Evolutionary conservation across 2,797 vertebrate species (phyloP).

Genomic region (Percopsis omiscomaycus): DNA sequence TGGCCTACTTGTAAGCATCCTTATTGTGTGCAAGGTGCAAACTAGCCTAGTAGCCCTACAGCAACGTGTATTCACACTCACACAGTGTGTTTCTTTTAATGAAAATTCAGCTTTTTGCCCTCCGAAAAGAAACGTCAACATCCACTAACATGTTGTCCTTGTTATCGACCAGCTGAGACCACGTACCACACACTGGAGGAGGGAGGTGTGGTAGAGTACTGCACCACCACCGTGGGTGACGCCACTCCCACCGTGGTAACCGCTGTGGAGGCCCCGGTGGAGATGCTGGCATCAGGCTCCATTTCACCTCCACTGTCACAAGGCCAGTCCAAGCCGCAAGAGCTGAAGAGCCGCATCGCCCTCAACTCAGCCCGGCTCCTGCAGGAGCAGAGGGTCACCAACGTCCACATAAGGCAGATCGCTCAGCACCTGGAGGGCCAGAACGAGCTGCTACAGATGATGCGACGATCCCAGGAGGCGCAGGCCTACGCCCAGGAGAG

Average conservation of each 20-base stretch:
- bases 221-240: slow-evolving; percentile 83
- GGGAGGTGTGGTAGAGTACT: slow-evolving; percentile 91
- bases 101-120: too few species aligned
- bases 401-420: slow-evolving; percentile 93
- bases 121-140: too few species aligned
- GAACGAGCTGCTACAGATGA: slow-evolving; percentile 93
- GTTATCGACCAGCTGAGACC: slow-evolving; percentile 82
- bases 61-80: too few species aligned
- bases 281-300: slow-evolving; percentile 78
- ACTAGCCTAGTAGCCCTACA: too few species aligned
- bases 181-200: slow-evolving; percentile 92
- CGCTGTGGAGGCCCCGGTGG: slow-evolving; percentile 79
- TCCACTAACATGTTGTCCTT: slow-evolving; percentile 15
- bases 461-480: slow-evolving; percentile 92
- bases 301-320: slow-evolving; percentile 72
- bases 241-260: slow-evolving; percentile 77
- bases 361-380: slow-evolving; percentile 94
- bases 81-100: too few species aligned
- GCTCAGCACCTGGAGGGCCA: slow-evolving; percentile 95
- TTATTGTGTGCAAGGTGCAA: too few species aligned
- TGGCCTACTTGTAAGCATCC: too few species aligned
- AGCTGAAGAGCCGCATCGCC: slow-evolving; percentile 93
- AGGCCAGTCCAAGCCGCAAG: slow-evolving; percentile 87
- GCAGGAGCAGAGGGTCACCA: slow-evolving; percentile 95
- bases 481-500: slow-evolving; percentile 94